Conservation (phyloP, 2,797 vertebrate genomes). For the Melanotaenia nigrans region DNA sequence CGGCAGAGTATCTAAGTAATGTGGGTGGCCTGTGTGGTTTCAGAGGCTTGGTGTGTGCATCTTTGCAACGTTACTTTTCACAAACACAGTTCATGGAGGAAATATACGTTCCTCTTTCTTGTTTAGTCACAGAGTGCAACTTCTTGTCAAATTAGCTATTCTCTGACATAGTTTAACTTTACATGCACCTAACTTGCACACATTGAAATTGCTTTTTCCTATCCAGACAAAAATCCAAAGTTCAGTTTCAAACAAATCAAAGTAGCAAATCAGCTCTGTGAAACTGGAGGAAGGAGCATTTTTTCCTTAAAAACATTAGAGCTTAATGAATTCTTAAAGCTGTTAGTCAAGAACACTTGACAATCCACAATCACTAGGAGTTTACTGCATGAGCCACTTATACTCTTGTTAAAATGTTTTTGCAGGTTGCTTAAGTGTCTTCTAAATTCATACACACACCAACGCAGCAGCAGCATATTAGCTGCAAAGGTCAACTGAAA, state of each 20-base stretch:
- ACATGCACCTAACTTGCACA: conserved; percentile 4
- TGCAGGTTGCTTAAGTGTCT: background rate
- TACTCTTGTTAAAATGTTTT: background rate
- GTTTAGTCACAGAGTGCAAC: conserved; percentile 5
- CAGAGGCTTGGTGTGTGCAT: conserved; percentile 4
- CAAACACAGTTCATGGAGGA: background rate
- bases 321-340: no score
- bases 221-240: background rate
- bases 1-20: conserved; percentile 7
- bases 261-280: no score
- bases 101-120: conserved; percentile 8
- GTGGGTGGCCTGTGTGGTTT: conserved; percentile 60
- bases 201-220: background rate
- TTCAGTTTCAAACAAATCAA: background rate
- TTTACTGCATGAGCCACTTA: background rate
- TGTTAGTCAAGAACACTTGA: no score
- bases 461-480: background rate
- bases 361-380: no score
- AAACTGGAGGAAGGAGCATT: background rate
- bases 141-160: conserved; percentile 4
- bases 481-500: background rate
- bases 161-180: background rate
- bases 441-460: background rate
- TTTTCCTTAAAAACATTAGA: no score
- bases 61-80: conserved; percentile 24